Evolutionary conservation across 2,113 vertebrate genomes (phyloP), one percentile per base, ranked within the genome.

Genomic region (Chloropsis hardwickii): DNA sequence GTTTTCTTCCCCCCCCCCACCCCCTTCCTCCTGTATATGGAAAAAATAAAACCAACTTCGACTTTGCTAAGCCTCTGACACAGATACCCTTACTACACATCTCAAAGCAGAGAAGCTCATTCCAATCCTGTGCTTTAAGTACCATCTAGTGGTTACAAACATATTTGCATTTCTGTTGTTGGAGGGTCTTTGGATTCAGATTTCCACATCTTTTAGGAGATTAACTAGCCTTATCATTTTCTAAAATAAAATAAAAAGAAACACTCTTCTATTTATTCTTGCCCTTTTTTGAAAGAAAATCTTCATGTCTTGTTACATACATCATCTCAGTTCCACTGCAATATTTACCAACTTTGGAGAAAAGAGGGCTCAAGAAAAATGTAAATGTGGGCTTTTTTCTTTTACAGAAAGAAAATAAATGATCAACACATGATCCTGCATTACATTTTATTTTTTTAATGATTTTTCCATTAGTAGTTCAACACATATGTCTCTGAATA

Each of bases 91-190:
- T 54, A 28, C 53, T 18, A 31, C 23, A 28, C 20, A 28, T 48
- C 56, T 83, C 40, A 40, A 14, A 40, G 45, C 10, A 40, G 4
- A 14, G 35, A 2, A 25, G 19, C 31, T 42, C 4, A 6, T 83
- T 94, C 80, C 94, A 98, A 97, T 23, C 66, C 96, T 98, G 96
- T 97, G 79, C 97, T 97, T 94, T 83, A 94, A 98, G 88, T 97
- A 97, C 98, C 98, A 98, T 98, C 98, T 98, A 98, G 97, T 97
- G 98, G 95, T 39, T 27, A 13, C 0, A 48, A n/a, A 50, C 15
- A 86, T 92, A 88, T 82, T 96, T 96, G 87, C 97, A 95, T 9
- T 13, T 35, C 35, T 65, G n/a, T 23, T 53, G 4, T 31, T 50
- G 4, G 12, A 58, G 3, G 15, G 31, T 65, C 11, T 85, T 87